phyloP scores from a whole-genome alignment of 2,797 vertebrate species.

The Pteropus rufus region DNA sequence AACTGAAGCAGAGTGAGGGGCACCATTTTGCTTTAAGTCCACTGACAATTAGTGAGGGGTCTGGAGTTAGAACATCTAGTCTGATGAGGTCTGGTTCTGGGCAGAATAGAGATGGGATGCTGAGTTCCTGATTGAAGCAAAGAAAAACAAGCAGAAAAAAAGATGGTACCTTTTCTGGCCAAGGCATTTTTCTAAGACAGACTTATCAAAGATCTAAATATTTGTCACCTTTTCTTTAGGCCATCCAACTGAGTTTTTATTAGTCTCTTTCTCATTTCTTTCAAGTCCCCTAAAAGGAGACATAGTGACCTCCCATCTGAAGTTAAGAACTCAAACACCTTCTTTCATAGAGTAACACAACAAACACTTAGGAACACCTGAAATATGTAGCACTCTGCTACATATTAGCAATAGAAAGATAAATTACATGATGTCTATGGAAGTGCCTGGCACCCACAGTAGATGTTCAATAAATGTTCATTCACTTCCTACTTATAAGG shows the following conservation, averaged over 20 bases:
- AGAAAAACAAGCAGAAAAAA: not conserved
- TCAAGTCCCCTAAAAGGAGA: not conserved
- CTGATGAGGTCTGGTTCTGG: not conserved
- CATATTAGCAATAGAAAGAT: not conserved
- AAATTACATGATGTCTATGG: not conserved
- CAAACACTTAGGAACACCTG: not conserved
- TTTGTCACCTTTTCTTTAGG: not conserved
- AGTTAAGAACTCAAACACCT: not conserved
- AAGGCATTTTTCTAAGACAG: constrained; percentile 8
- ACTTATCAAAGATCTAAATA: not conserved
- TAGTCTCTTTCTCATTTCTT: not conserved
- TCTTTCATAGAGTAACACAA: not conserved
- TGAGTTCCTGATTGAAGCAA: not conserved
- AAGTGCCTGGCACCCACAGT: not conserved
- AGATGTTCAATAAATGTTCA: not conserved
- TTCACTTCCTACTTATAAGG: not conserved
- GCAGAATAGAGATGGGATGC: not conserved
- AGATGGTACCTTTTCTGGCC: not conserved
- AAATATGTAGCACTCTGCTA: not conserved
- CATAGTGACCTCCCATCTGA: not conserved
- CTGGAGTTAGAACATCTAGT: not conserved
- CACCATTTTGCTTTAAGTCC: not conserved
- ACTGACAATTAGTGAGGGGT: not conserved
- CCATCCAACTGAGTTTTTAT: not conserved
- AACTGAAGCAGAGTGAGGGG: not conserved